Percentiles rank a stretch among this genome's conserved stretches.
These are phyloP conservation scores for Tipula confusa DNA, from an alignment of 2,888 invertebrate species.

Conservation along the genomic window DNA sequence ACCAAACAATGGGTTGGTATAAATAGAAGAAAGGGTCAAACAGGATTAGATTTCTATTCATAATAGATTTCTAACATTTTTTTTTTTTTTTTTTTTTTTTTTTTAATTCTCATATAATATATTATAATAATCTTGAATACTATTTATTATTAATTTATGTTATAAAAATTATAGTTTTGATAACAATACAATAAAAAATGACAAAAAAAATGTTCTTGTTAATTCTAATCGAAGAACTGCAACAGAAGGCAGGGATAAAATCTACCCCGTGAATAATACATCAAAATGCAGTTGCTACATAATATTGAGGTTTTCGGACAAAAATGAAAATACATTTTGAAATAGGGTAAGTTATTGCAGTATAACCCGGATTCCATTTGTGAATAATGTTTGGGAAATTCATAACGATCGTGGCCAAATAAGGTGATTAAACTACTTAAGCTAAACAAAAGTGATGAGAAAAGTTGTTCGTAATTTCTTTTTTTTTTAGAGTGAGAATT, in stretches of 20 bases:
- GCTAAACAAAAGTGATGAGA: neutral
- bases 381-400: neutral
- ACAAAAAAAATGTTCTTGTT: neutral
- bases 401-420: neutral
- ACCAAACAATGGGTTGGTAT: neutral
- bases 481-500: neutral
- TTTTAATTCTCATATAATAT: neutral
- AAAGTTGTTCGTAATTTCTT: no score
- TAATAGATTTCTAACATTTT: neutral
- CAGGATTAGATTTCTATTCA: slow-evolving; percentile 25
- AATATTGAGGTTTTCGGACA: neutral
- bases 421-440: neutral
- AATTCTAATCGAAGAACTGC: neutral
- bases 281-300: neutral
- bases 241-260: neutral
- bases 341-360: neutral
- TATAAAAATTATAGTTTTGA: slow-evolving; percentile 12
- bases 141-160: neutral
- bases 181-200: neutral
- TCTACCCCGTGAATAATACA: neutral
- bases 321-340: neutral
- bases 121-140: neutral
- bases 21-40: neutral
- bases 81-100: neutral
- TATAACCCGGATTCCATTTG: neutral